phyloP scores from a whole-genome alignment of 2,113 vertebrate species.

The Trichomycterus rosablanca region DNA sequence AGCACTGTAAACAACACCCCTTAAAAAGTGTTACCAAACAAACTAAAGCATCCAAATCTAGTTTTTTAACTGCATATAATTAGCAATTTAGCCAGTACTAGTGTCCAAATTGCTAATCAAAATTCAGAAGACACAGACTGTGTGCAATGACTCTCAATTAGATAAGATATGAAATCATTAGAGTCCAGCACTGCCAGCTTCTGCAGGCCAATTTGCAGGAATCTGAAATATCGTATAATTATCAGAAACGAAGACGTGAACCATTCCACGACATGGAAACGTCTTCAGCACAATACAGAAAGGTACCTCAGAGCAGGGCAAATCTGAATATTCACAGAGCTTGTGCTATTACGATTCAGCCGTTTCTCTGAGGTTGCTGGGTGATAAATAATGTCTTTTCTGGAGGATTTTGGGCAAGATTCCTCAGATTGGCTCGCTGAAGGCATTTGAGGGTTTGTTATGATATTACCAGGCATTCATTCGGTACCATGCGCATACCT shows the following conservation, averaged over 20 bases:
- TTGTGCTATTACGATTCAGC: conserved; percentile 19
- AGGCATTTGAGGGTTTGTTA: neutral
- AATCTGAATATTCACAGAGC: conserved; percentile 9
- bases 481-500: conserved; percentile 1
- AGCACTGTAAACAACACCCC: too few relatives aligned
- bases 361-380: neutral
- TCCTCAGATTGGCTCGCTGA: conserved; percentile 4
- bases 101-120: too few relatives aligned
- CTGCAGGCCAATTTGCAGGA: conserved; percentile 26
- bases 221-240: conserved; percentile 41
- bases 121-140: neutral
- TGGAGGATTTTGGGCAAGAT: conserved; percentile 4
- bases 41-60: too few relatives aligned
- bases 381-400: conserved; percentile 18
- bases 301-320: conserved; percentile 17
- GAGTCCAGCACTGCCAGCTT: conserved; percentile 9
- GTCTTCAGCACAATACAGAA: neutral
- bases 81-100: too few relatives aligned
- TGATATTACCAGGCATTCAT: conserved; percentile 7
- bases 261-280: conserved; percentile 11
- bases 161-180: conserved; percentile 9
- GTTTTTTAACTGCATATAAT: too few relatives aligned
- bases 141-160: neutral
- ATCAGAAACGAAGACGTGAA: conserved; percentile 20
- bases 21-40: too few relatives aligned